A percentile compares a stretch with the other conserved stretches of the same genome.
These are phyloP conservation scores for Ptychochromis oligacanthus DNA, from an alignment of 2,113 vertebrate genomes.

Conservation along the genomic window DNA sequence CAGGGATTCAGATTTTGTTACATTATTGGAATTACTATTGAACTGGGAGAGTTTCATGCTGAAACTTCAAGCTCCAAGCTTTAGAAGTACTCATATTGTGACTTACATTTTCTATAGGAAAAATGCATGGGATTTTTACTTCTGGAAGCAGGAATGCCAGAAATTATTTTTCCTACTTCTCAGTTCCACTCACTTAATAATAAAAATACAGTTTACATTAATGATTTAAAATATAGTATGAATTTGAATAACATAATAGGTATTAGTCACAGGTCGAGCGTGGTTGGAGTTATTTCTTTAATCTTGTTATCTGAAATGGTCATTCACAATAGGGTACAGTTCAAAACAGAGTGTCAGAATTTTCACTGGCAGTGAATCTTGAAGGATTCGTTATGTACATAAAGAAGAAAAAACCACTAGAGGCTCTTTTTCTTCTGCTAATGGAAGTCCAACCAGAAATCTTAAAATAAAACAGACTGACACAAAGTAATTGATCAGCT, in stretches of 20 bases:
- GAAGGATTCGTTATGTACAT: too few species aligned
- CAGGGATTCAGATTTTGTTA: background rate
- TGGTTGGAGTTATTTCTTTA: background rate
- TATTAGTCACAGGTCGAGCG: background rate
- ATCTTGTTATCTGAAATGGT: accelerated
- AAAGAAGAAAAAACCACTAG: background rate
- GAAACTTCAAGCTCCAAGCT: too few species aligned
- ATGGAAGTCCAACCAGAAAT: background rate
- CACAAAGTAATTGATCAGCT: background rate
- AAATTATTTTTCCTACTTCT: too few species aligned
- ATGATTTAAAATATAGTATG: too few species aligned
- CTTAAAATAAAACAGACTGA: accelerated
- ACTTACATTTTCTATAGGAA: too few species aligned
- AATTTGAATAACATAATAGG: too few species aligned
- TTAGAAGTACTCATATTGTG: too few species aligned
- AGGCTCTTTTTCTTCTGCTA: background rate
- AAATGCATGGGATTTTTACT: too few species aligned
- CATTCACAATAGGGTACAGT: background rate
- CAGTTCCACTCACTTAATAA: too few species aligned
- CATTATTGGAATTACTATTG: too few species aligned
- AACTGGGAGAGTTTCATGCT: too few species aligned
- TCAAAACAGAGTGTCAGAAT: background rate
- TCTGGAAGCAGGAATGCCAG: too few species aligned
- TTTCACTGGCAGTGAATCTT: background rate
- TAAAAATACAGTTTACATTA: background rate